Percentiles rank a stretch among this genome's conserved stretches.
These are phyloP conservation scores for Protaetia brevitarsis DNA, from an alignment of 1,140 invertebrate species.

Conservation along the genomic window DNA sequence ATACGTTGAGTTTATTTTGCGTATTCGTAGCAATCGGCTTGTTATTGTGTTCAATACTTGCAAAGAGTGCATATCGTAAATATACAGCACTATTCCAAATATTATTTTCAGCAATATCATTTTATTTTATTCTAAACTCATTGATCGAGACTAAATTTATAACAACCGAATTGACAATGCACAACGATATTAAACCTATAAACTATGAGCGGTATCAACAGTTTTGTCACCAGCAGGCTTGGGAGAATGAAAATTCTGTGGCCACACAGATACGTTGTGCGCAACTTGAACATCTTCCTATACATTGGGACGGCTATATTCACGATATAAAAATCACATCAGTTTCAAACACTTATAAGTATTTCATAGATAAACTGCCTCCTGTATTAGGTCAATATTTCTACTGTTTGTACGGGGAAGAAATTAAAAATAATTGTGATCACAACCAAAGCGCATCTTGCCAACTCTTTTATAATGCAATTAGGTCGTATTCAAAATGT, in stretches of 20 bases:
- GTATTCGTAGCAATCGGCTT: slow-evolving; percentile 57
- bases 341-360: slow-evolving; percentile 60
- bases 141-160: slow-evolving; percentile 27
- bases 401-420: slow-evolving; percentile 67
- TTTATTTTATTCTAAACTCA: slow-evolving; percentile 37
- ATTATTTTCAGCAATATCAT: slow-evolving; percentile 41
- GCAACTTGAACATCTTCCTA: slow-evolving; percentile 60
- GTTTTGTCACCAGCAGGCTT: slow-evolving; percentile 66
- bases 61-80: slow-evolving; percentile 52
- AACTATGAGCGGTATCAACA: slow-evolving; percentile 64
- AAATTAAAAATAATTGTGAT: slow-evolving; percentile 55
- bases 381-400: slow-evolving; percentile 55
- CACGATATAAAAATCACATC: slow-evolving; percentile 61
- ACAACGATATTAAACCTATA: slow-evolving; percentile 31
- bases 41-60: slow-evolving; percentile 62
- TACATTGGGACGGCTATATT: slow-evolving; percentile 73
- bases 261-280: slow-evolving; percentile 67
- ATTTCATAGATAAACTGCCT: slow-evolving; percentile 60
- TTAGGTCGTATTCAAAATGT: slow-evolving; percentile 57
- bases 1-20: slow-evolving; percentile 57
- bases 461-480: slow-evolving; percentile 52
- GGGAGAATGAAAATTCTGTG: slow-evolving; percentile 63
- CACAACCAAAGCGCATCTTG: slow-evolving; percentile 52
- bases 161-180: not conserved
- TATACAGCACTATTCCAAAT: slow-evolving; percentile 62